Evolutionary conservation across 2,888 invertebrate genomes (phyloP).

Genomic region (Hypercompe scribonia): DNA sequence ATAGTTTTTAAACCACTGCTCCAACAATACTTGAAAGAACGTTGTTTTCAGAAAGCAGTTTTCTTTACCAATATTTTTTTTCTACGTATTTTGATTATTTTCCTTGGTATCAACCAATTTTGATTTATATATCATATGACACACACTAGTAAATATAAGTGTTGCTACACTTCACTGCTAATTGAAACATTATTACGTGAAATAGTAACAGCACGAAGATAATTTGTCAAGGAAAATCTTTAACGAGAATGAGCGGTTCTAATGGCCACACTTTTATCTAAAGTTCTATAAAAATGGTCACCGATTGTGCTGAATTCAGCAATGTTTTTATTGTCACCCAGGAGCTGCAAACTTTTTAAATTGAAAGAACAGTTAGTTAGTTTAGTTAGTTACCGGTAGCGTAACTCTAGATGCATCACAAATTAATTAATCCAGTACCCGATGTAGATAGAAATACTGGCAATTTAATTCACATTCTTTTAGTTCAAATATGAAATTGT

Average conservation of each 20-base stretch:
- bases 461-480: not conserved
- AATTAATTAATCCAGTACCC: no score
- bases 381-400: no score
- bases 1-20: not conserved
- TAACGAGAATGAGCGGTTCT: conserved; percentile 34
- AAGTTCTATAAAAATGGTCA: conserved; percentile 64
- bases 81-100: not conserved
- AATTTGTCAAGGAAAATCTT: conserved; percentile 39
- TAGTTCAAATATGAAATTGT: not conserved
- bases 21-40: not conserved
- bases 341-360: no score
- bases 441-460: not conserved
- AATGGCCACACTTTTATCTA: conserved; percentile 42
- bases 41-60: not conserved
- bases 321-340: no score
- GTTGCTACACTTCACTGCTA: not conserved
- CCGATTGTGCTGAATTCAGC: not conserved
- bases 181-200: not conserved
- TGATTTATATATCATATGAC: not conserved
- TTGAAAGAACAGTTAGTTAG: no score
- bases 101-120: not conserved
- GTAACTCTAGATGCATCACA: not conserved
- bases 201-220: conserved; percentile 20
- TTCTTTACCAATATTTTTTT: not conserved
- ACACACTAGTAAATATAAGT: not conserved